Evolutionary conservation across 2,797 vertebrate genomes (phyloP), one percentile per base, ranked within the genome.

Genomic region (Urophycis tenuis): DNA sequence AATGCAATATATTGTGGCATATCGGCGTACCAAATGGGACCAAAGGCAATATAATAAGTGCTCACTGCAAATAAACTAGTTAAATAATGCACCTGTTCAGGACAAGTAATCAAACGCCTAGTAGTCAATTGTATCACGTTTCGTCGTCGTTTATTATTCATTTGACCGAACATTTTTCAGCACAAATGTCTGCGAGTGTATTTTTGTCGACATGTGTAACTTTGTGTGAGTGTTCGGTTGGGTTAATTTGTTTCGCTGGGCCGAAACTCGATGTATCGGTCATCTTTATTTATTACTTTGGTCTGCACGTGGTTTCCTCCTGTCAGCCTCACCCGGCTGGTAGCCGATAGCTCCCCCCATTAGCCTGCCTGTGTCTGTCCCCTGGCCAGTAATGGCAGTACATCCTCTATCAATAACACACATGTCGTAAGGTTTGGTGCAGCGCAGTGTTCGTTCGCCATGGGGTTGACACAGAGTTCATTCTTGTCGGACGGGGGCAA

Each of bases 381-480:
- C 67, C 67, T 83, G 82, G 80, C 83, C 76, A 1, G 0, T 25
- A n/a, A 36, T n/a, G 31, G 25, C 36, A 14, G 34, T 1, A 0
- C 14, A 34, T 49, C 30, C 34, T 72, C 41, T 7, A 3, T 73
- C 2, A 77, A 87, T 77, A 73, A 88, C 88, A 88, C 72, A 80
- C 76, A 10, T 25, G 49, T 74, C 77, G 75, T 77, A 83, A 77
- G 84, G 86, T 74, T 41, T 71, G 5, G 74, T 12, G 30, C 35
- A 19, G 9, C 17, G 53, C 14, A 36, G 32, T 53, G 2, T 35
- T 9, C 32, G 30, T n/a, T 73, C 67, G 32, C 75, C 0, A 97
- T 96, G 96, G 96, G 96, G 33, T 81, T 96, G 45, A 84, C 93
- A 3, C 92, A 94, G 76, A 95, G 96, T 88, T 90, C 93, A 36